phyloP scores from a whole-genome alignment of 1,140 invertebrate species.

The Zeugodacus cucurbitae region DNA sequence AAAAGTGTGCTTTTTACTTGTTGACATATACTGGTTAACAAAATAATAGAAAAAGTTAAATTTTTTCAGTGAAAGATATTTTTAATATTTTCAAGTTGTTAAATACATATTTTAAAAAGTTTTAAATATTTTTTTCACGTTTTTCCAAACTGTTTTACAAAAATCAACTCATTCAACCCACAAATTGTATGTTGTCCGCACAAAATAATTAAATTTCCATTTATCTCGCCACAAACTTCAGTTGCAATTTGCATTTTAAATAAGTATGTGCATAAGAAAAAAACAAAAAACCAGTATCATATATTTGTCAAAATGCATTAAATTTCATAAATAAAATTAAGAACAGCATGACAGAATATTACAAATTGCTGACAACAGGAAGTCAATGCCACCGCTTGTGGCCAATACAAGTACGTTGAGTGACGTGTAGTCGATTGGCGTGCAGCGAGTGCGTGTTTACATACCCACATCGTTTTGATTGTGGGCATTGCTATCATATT shows the following conservation, averaged over 20 bases:
- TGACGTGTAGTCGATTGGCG: background rate
- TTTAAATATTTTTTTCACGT: too few species aligned
- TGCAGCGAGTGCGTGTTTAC: constrained; percentile 13
- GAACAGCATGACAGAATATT: constrained; percentile 1
- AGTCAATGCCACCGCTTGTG: constrained; percentile 33
- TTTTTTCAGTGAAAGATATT: too few species aligned
- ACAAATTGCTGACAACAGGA: constrained; percentile 36
- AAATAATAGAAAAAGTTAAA: too few species aligned
- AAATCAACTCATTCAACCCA: background rate
- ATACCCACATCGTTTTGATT: background rate
- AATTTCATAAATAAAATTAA: constrained; percentile 24
- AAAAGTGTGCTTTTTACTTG: too few species aligned
- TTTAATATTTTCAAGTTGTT: too few species aligned
- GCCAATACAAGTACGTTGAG: background rate
- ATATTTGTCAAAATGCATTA: constrained; percentile 20
- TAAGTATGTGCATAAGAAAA: background rate
- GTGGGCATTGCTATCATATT: constrained; percentile 36
- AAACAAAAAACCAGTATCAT: background rate
- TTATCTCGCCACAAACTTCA: background rate
- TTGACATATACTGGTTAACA: too few species aligned
- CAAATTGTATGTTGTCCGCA: background rate
- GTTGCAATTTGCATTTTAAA: background rate
- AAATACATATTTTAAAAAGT: too few species aligned
- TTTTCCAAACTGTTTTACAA: too few species aligned
- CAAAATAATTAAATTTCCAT: background rate